Percentiles rank a stretch among this genome's conserved stretches.
phyloP scores from a whole-genome alignment of 2,113 vertebrate species.

The Podarcis muralis region DNA sequence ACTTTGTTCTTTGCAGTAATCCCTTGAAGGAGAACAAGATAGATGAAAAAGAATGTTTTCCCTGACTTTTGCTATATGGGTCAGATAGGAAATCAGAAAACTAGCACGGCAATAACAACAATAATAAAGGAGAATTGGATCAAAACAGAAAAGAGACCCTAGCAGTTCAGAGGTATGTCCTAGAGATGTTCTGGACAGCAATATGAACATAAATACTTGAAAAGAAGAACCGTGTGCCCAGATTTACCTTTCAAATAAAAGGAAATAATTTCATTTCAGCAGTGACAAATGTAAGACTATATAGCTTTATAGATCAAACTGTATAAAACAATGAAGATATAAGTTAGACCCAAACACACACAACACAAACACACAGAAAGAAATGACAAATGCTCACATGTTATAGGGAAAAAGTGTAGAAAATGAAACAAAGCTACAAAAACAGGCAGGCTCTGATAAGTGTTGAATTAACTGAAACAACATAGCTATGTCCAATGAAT shows the following conservation, averaged over 20 bases:
- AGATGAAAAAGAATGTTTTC: not conserved
- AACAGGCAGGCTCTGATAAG: not conserved
- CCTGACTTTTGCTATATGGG: not conserved
- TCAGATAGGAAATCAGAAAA: not conserved
- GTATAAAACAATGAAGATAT: not conserved
- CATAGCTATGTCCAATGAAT: constrained; percentile 3
- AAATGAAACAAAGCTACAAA: not conserved
- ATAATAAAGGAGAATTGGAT: not conserved
- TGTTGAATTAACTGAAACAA: not conserved
- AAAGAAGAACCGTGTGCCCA: not conserved
- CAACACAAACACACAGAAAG: too few relatives aligned
- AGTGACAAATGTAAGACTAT: too few relatives aligned
- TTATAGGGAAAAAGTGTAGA: not conserved
- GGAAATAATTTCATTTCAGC: too few relatives aligned
- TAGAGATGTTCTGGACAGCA: not conserved
- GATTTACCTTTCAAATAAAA: too few relatives aligned
- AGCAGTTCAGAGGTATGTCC: not conserved
- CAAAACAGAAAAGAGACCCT: too few relatives aligned
- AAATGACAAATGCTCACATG: not conserved
- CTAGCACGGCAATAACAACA: not conserved
- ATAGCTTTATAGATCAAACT: not conserved
- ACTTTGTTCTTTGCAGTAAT: not conserved
- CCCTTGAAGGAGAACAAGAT: not conserved
- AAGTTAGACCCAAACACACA: not conserved
- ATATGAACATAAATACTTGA: not conserved